Base-by-base conservation (phyloP, 2,113 vertebrate genomes). In the Cynocephalus volans region DNA sequence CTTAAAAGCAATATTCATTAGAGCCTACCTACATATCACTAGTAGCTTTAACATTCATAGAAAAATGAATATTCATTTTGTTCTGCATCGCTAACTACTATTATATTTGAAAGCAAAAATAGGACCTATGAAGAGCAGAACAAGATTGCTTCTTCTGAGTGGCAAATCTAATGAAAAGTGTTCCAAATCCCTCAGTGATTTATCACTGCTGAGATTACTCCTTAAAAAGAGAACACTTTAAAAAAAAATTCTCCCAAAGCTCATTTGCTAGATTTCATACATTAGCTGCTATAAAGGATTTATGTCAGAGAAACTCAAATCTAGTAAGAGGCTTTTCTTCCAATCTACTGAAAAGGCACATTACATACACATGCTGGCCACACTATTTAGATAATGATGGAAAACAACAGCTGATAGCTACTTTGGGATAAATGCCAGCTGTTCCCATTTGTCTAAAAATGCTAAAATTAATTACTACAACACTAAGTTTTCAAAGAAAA, bases 401-500 rank as follows among this genome's bases (percentile, higher is more conserved):
- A 98, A 99, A 98, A 98, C 96, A 98, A 98, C 98, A 99, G 98
- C 98, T 98, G 98, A 98, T 45, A 98, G 97, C 92, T 96, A 93
- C 95, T 98, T 91, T 98, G 97, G 98, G 98, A 98, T 97, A 98
- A 98, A 98, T 98, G 98, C 98, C 98, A 98, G 98, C 97, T 98
- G 98, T 98, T 98, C 88, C 94, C 96, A 94, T 98, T 98, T 98
- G 97, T 98, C 98, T 98, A 87, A 98, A 96, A 98, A 98, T 97
- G 97, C 90, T 96, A 98, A 97, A 93, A 97, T 65, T 90, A 95
- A 93, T 15, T 93, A 76, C 72, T 85, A 15, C 26, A 98, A 98
- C 85, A 97, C 86, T 98, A 96, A 96, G 45, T 98, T 97, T 95
- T 85, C 62, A 98, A 98, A 98, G 95, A 97, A 97, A 97, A 98